Evolutionary conservation across 1,140 invertebrate species (phyloP).

Genomic region (Mya arenaria): DNA sequence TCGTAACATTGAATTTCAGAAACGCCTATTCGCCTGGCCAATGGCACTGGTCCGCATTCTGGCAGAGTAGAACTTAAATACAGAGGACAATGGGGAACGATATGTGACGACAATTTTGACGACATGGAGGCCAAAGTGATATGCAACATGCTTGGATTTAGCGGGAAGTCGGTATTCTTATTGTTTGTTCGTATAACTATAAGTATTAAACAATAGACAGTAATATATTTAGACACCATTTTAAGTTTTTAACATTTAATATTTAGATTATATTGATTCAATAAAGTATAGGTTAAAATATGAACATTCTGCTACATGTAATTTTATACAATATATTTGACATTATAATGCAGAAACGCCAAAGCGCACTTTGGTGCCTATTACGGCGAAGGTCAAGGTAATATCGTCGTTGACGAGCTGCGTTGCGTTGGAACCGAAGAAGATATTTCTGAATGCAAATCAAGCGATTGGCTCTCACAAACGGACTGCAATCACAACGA

Average conservation of each 20-base stretch:
- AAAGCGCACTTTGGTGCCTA: not conserved
- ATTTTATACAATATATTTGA: too few species aligned
- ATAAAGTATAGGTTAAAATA: too few species aligned
- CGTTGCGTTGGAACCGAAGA: conserved; percentile 16
- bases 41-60: not conserved
- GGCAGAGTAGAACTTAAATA: conserved; percentile 51
- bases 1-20: too few species aligned
- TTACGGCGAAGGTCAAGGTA: conserved; percentile 13
- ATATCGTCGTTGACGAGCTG: conserved; percentile 5
- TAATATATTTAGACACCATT: too few species aligned
- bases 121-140: conserved; percentile 23
- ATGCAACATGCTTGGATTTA: conserved; percentile 39
- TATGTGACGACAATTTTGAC: conserved; percentile 43
- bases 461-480: not conserved
- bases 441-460: conserved; percentile 39
- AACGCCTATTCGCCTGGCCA: conserved; percentile 27
- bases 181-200: too few species aligned
- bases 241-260: too few species aligned
- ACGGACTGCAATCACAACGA: conserved; percentile 7
- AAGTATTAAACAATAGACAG: too few species aligned
- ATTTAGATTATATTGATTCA: too few species aligned
- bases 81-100: conserved; percentile 40
- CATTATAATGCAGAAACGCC: conserved; percentile 3
- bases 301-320: too few species aligned
- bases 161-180: too few species aligned